A percentile compares a stretch with the other conserved stretches of the same genome.
Evolutionary conservation across 64 coral and sea anemone species (phyloP).

Genomic region (Pocillopora damicornis): DNA sequence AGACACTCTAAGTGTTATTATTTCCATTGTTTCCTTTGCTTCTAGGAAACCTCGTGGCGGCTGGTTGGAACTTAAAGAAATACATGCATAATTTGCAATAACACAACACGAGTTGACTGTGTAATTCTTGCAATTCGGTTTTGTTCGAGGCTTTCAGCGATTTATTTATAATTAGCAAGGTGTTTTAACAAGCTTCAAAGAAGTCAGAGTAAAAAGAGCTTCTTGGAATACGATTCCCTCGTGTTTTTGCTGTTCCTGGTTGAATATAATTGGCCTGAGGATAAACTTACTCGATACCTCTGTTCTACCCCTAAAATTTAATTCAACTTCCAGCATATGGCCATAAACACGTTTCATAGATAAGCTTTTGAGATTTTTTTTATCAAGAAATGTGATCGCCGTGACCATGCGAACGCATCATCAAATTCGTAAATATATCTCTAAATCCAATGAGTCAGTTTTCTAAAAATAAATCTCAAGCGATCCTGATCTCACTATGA

Average conservation of each 20-base stretch:
- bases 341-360: not conserved
- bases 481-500: not conserved
- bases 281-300: not conserved
- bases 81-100: not conserved
- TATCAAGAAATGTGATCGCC: not conserved
- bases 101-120: not conserved
- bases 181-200: not conserved
- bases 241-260: not conserved
- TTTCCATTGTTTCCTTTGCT: not conserved
- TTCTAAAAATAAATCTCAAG: not conserved
- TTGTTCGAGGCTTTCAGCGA: not conserved
- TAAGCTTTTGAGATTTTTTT: not conserved
- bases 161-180: not conserved
- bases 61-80: not conserved
- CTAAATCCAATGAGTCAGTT: not conserved
- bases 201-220: not conserved
- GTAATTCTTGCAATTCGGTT: not conserved
- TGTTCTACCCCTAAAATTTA: not conserved
- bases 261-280: not conserved
- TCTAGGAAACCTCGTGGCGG: not conserved
- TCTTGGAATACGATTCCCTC: not conserved
- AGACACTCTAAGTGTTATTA: not conserved
- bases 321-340: not conserved
- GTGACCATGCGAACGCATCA: not conserved
- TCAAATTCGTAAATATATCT: not conserved